phyloP scores from a whole-genome alignment of 2,888 invertebrate genomes.

The Dyspetes luteomarginatus region DNA sequence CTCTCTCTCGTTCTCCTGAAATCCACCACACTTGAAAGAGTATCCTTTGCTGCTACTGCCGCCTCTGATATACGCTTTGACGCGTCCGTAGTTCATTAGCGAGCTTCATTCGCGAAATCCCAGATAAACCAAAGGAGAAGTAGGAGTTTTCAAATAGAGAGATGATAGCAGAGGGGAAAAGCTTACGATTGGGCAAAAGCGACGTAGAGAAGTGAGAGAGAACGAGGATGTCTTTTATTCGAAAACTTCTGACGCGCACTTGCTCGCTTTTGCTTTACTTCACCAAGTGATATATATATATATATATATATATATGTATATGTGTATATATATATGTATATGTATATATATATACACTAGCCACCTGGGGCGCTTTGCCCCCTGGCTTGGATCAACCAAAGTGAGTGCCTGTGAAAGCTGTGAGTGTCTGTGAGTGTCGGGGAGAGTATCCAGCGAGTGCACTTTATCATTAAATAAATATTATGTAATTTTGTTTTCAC shows the following conservation, averaged over 20 bases:
- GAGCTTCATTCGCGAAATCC: conserved; percentile 74
- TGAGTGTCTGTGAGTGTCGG: no score
- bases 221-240: conserved; percentile 54
- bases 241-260: conserved; percentile 69
- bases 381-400: no score
- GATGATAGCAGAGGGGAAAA: conserved; percentile 65
- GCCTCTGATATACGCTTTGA: conserved; percentile 55
- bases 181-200: conserved; percentile 29
- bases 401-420: no score
- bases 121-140: conserved; percentile 68
- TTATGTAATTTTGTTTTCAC: no score
- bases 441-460: no score
- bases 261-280: conserved; percentile 37
- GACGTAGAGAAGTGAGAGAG: not conserved
- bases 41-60: conserved; percentile 46
- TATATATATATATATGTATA: not conserved
- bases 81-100: conserved; percentile 74
- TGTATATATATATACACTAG: conserved; percentile 21
- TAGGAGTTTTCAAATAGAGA: conserved; percentile 71
- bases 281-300: not conserved
- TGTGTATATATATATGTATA: not conserved
- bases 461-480: no score
- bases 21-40: conserved; percentile 5
- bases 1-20: not conserved
- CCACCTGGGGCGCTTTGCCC: no score